Percentiles rank a stretch among this genome's conserved stretches.
phyloP scores from a whole-genome alignment of 2,888 invertebrate genomes.

The Chrysolina oricalcia region DNA sequence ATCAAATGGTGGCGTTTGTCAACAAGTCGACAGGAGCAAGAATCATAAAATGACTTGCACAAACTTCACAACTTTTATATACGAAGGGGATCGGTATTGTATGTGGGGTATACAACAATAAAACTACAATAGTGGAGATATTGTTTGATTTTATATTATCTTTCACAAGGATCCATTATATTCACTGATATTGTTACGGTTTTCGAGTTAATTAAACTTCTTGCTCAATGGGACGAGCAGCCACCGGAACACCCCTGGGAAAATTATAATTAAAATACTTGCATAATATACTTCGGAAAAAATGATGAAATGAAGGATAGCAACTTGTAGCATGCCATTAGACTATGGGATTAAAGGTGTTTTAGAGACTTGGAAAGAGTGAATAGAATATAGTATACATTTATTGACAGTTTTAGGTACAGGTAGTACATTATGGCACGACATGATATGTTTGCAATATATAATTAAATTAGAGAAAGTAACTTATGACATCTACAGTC shows the following conservation, averaged over 20 bases:
- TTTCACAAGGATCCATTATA: slow-evolving; percentile 36
- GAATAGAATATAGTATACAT: no score
- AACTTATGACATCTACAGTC: no score
- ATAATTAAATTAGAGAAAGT: no score
- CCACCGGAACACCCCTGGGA: slow-evolving; percentile 22
- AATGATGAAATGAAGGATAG: no score
- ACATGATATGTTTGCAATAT: no score
- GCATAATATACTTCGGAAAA: no score
- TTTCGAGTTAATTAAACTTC: slow-evolving; percentile 43
- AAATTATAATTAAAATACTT: slow-evolving; percentile 6
- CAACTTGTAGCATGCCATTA: no score
- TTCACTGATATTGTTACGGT: slow-evolving; percentile 36
- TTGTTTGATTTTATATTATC: slow-evolving; percentile 37
- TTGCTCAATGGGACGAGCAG: slow-evolving; percentile 16
- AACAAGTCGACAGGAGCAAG: slow-evolving; percentile 39
- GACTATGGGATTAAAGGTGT: no score
- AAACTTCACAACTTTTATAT: slow-evolving; percentile 22
- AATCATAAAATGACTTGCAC: slow-evolving; percentile 41
- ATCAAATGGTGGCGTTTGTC: slow-evolving; percentile 35
- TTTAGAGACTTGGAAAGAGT: no score
- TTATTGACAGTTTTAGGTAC: no score
- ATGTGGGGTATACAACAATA: slow-evolving; percentile 35
- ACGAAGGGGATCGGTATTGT: slow-evolving; percentile 29
- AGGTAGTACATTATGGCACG: no score
- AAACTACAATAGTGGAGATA: slow-evolving; percentile 29